Conservation (phyloP, 2,888 invertebrate genomes). For the Bembecia ichneumoniformis region DNA sequence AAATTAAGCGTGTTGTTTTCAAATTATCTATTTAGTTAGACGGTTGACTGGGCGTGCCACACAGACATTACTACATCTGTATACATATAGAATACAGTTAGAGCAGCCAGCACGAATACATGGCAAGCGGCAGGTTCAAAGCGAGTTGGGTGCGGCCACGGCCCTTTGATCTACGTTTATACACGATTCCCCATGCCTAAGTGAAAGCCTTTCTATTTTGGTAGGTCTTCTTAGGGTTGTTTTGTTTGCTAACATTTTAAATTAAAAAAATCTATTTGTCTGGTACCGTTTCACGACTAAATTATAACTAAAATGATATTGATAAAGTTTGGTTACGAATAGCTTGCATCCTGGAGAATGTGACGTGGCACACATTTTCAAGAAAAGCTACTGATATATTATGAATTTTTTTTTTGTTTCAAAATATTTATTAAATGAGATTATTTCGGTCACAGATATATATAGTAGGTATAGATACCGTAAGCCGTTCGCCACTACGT, state of each 20-base stretch:
- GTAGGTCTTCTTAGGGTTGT: conserved; percentile 34
- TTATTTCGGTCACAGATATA: too few relatives aligned
- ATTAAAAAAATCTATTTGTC: too few relatives aligned
- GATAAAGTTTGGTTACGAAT: too few relatives aligned
- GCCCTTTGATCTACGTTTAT: conserved; percentile 50
- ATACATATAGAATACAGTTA: background rate
- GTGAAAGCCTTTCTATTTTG: conserved; percentile 48
- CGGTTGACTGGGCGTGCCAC: background rate
- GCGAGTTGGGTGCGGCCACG: conserved; percentile 27
- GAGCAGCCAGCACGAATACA: conserved; percentile 17
- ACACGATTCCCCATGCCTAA: conserved; percentile 21
- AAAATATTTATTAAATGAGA: too few relatives aligned
- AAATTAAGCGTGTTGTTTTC: background rate
- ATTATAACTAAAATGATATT: too few relatives aligned
- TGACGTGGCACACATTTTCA: too few relatives aligned
- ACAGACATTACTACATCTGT: conserved; percentile 4
- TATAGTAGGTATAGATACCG: too few relatives aligned
- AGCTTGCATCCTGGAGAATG: too few relatives aligned
- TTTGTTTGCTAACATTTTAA: background rate
- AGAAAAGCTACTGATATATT: too few relatives aligned
- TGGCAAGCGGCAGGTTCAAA: conserved; percentile 42
- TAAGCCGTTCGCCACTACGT: too few relatives aligned
- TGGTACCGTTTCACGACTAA: too few relatives aligned
- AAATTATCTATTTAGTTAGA: background rate
- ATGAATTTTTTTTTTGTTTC: too few relatives aligned